Conservation (phyloP, 2,888 invertebrate species). For the Cylloceria caligata region DNA sequence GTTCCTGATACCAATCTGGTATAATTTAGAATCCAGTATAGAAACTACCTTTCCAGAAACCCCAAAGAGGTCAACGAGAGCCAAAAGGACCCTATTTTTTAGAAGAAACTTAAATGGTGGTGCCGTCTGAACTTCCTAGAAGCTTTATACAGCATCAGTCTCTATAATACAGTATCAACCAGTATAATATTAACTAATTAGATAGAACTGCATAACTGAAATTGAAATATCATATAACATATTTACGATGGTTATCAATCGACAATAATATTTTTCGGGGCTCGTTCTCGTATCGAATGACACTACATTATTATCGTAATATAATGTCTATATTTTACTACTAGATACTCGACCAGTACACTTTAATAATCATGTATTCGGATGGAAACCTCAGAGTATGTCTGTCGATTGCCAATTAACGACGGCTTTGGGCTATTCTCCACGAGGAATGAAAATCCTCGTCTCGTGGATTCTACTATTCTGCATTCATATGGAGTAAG, state of each 20-base stretch:
- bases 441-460: conserved; percentile 41
- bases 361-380: background rate
- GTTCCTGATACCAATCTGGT: too few species aligned
- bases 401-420: conserved; percentile 39
- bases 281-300: background rate
- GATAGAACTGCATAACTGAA: too few species aligned
- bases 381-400: conserved; percentile 24
- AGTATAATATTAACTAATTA: too few species aligned
- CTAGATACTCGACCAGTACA: background rate
- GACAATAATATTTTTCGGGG: background rate
- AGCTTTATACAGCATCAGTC: background rate
- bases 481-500: conserved; percentile 16
- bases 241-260: background rate
- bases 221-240: too few species aligned
- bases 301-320: conserved; percentile 3
- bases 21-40: too few species aligned
- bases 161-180: too few species aligned
- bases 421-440: conserved; percentile 46
- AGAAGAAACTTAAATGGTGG: background rate
- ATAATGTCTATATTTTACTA: background rate
- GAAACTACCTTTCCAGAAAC: too few species aligned
- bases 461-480: conserved; percentile 12
- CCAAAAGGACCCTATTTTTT: too few species aligned
- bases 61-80: too few species aligned
- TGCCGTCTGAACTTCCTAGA: background rate